These are phyloP conservation scores for Tuta absoluta DNA, from an alignment of 2,888 invertebrate species.

Conservation along the genomic window DNA sequence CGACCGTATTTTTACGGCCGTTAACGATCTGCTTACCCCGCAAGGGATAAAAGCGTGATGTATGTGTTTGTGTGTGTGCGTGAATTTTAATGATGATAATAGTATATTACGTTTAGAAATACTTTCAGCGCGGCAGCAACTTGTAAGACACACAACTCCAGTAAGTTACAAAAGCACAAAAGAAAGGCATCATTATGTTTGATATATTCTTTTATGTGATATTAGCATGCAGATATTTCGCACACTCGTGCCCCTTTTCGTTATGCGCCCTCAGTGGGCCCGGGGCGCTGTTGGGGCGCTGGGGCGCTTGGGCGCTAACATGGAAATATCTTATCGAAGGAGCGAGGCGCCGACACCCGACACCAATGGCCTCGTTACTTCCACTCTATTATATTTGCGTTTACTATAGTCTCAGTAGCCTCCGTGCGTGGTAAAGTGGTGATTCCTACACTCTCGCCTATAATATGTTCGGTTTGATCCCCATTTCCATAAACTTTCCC, in stretches of 20 bases:
- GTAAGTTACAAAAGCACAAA: not conserved
- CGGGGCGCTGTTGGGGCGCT: conserved; percentile 31
- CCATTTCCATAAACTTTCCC: too few relatives aligned
- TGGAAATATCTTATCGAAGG: conserved; percentile 14
- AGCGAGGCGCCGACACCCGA: conserved; percentile 20
- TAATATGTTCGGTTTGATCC: too few relatives aligned
- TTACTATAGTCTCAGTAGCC: conserved; percentile 35
- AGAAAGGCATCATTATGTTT: not conserved
- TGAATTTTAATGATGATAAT: not conserved
- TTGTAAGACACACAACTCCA: not conserved
- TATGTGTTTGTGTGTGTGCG: too few relatives aligned
- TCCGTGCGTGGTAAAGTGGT: conserved; percentile 37
- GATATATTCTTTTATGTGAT: conserved; percentile 25
- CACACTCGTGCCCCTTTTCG: conserved; percentile 6
- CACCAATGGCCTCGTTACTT: conserved; percentile 23
- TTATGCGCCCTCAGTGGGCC: conserved; percentile 45
- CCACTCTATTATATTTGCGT: conserved; percentile 23
- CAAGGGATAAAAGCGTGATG: too few relatives aligned
- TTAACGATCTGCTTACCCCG: too few relatives aligned
- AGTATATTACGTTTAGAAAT: not conserved
- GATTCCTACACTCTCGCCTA: too few relatives aligned
- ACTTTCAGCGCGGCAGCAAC: not conserved
- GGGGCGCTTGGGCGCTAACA: conserved; percentile 36
- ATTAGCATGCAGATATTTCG: conserved; percentile 41
- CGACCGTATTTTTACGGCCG: too few relatives aligned